Base-by-base conservation (phyloP, 2,797 vertebrate genomes). In the Catharus ustulatus region DNA sequence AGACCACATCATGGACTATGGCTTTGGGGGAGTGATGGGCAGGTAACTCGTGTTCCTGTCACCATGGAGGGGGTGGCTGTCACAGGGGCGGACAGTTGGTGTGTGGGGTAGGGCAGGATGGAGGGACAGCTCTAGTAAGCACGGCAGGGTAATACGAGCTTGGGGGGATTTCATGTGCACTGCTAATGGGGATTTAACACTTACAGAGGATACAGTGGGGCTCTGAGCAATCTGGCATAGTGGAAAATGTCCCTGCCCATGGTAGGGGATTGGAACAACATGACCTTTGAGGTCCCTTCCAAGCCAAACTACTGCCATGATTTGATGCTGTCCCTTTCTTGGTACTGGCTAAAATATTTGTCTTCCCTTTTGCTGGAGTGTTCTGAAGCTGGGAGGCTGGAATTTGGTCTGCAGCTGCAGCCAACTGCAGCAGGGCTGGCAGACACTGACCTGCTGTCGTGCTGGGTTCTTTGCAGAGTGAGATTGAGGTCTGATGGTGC, bases 401-500 rank as follows among this genome's bases (percentile, higher is more conserved):
- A 15, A 13, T 36, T 43, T 4, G 72, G 20, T 45, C 19, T 40
- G 86, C 79, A 93, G 93, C 82, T 9, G 23, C 7, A 12, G 32
- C 42, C 79, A 93, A 93, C 82, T 9, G 23, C 7, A 12, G 32
- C 42, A 5, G 3, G 7, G 55, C 75, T 64, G 67, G 4, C 1
- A 11, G 57, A 9, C 3, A 0, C 91, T 93, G 93, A 96, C 52
- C 11, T 3, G 43, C 22, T 82, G 80, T 38, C 34, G 26, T 89
- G 77, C 36, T 88, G 97, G 71, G n/a, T 95, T 97, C 86, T 96
- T 87, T 95, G 59, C 94, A 99, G 99, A 90, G 97, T 99, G 95
- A 98, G 99, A 78, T 89, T 99, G 94, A 98, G 98, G 96, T 99
- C 99, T 11, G 99, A 99, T 23, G 99, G 99, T 22, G 98, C 98